Base-by-base conservation (phyloP, 2,113 vertebrate genomes). In the Melospiza melodia region DNA sequence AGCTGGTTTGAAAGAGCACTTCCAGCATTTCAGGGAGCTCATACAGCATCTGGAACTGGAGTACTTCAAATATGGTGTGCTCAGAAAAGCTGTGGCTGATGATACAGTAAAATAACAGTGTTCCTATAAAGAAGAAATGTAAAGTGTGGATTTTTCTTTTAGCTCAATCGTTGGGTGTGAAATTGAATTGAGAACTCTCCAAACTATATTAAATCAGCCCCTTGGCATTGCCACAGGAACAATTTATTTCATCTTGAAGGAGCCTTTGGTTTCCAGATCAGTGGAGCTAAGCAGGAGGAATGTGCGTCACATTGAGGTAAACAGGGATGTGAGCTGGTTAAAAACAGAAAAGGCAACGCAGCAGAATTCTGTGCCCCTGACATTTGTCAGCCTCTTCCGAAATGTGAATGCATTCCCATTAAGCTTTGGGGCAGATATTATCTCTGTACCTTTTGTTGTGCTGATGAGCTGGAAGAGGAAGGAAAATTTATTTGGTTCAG, bases 191-290 rank as follows among this genome's bases (percentile, higher is more conserved):
- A 95, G 97, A 95, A 87, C 30, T 92, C 93, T 93, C 90, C 93
- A 80, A 92, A 96, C 93, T 90, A 28, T 92, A 97, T 97, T 96
- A 93, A 95, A 94, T 82, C 61, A 90, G 65, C 65, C 88, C 87
- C 76, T 83, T 93, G 94, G 89, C 91, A 92, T 71, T 94, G 93
- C 94, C 94, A 94, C 79, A 82, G 95, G 90, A 90, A 89, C 92
- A 95, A 87, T 97, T 97, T 95, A 90, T 93, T 90, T 88, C 87
- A 55, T 97, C 97, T 96, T 96, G 96, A 96, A 97, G 94, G 91
- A 96, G 92, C 72, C 93, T 94, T 85, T 76, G 89, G 94, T 97
- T 97, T 93, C 92, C 96, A 93, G 94, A 73, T 90, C 87, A 96
- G 95, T 90, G 94, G 93, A 96, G 93, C 80, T 86, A 51, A 94